Evolutionary conservation across 1,140 invertebrate species (phyloP).

Genomic region (Drosophila bocqueti): DNA sequence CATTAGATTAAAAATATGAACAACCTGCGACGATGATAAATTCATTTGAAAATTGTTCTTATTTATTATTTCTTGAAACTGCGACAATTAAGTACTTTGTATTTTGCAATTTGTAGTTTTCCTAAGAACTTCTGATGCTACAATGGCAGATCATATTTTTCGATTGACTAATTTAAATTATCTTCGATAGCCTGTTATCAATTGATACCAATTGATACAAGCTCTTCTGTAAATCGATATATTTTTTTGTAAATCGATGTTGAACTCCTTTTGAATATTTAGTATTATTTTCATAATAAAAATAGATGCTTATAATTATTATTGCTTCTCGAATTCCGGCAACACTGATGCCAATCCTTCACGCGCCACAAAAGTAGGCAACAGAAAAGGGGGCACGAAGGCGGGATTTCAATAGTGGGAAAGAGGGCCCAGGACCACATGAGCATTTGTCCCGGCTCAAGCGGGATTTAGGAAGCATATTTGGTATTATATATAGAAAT

Average conservation of each 20-base stretch:
- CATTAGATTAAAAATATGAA: neutral
- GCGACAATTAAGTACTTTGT: neutral
- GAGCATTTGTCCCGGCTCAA: slow-evolving; percentile 29
- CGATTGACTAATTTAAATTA: neutral
- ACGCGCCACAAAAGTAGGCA: slow-evolving; percentile 53
- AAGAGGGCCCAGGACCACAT: slow-evolving; percentile 1
- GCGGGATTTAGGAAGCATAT: slow-evolving; percentile 40
- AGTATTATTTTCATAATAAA: neutral
- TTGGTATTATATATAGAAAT: slow-evolving; percentile 19
- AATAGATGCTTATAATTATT: neutral
- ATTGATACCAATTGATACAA: no score
- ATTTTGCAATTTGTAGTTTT: neutral
- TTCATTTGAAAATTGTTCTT: neutral
- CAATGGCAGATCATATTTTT: neutral
- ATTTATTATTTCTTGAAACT: neutral
- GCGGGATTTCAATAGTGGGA: slow-evolving; percentile 1
- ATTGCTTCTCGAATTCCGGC: neutral
- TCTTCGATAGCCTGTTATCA: neutral
- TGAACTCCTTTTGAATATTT: neutral
- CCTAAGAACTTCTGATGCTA: neutral
- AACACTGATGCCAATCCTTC: slow-evolving; percentile 30
- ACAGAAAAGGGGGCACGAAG: slow-evolving; percentile 1
- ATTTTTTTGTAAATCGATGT: neutral
- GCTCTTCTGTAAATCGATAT: no score
- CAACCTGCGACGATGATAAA: neutral